Evolutionary conservation across 2,797 vertebrate species (phyloP), one percentile per base, ranked within the genome.

Genomic region (Morelia viridis): DNA sequence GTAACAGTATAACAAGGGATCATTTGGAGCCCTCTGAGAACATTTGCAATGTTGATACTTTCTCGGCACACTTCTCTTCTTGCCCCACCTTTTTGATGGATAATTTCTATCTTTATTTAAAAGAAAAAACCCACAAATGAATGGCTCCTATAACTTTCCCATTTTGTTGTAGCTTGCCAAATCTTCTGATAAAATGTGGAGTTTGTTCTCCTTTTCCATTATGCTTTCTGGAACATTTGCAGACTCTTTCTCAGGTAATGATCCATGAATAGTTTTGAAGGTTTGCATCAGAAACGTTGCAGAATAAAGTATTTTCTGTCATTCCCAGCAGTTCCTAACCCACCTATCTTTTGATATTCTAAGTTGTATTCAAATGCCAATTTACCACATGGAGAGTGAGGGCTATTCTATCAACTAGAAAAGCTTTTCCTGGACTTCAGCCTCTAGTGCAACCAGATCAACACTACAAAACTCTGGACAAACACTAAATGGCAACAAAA

Each of bases 101-200:
- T 92, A 83, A 94, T 96, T 95, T 95, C 96, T 94, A 46, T 93
- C 89, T 94, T 94, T n/a, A 56, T 87, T 80, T 5, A 13, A 60
- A 65, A 65, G n/a, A 6, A 26, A 17, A 46, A 50, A n/a, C 1
- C 17, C 17, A 22, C 83, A 68, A 93, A 93, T 91, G 93, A 94
- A 93, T 28, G 76, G 93, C 88, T 96, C 89, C 93, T 95, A 60
- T 89, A 94, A 91, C 87, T 92, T 89, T 94, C 87, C 87, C 22
- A 24, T 41, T 84, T 60, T 65, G 85, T 91, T 0, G 0, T 56
- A 87, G 89, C 90, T 94, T 94, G 85, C 94, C 0, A 19, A 68
- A 92, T 96, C 94, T 93, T 95, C 88, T 94, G 91, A 91, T 92
- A 93, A 95, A 96, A 94, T 71, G n/a, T 17, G 89, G 24, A 5